Evolutionary conservation across 2,797 vertebrate species (phyloP).

Genomic region (Darevskia mixta): DNA sequence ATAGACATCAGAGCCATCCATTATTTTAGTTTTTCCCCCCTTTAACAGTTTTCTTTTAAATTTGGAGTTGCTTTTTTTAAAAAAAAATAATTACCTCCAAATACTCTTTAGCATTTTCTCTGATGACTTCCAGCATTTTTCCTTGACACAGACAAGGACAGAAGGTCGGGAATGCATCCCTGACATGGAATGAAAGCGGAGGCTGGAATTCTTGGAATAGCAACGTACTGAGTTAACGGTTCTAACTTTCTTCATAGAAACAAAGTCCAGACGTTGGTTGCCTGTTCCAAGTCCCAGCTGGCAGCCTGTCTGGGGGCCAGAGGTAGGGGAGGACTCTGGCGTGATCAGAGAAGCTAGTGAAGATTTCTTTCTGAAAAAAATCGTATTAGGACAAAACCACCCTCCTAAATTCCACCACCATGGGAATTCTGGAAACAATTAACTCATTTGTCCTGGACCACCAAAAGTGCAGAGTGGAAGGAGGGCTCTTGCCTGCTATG

Average conservation of each 20-base stretch:
- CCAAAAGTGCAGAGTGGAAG: not conserved
- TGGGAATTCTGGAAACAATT: not conserved
- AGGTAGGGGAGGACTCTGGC: not conserved
- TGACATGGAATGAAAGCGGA: not conserved
- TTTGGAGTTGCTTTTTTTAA: not conserved
- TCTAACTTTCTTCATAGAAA: constrained; percentile 23
- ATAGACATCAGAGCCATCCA: not conserved
- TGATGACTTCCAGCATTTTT: constrained; percentile 14
- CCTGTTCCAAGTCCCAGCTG: constrained; percentile 54
- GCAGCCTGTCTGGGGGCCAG: constrained; percentile 27
- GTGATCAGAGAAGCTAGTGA: not conserved
- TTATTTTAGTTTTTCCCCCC: not conserved
- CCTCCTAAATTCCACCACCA: too few relatives aligned
- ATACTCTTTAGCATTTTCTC: not conserved
- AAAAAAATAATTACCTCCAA: not conserved
- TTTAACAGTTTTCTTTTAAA: not conserved
- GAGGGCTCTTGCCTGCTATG: not conserved
- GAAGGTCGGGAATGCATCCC: constrained; percentile 29
- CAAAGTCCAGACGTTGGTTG: constrained; percentile 24
- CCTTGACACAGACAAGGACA: not conserved
- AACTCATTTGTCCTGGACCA: not conserved
- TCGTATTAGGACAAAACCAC: not conserved
- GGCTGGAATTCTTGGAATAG: constrained; percentile 42
- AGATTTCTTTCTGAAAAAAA: not conserved
- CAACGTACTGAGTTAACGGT: constrained; percentile 32